Base-by-base conservation (phyloP, 2,888 invertebrate genomes). In the Microctonus aethiopoides region DNA sequence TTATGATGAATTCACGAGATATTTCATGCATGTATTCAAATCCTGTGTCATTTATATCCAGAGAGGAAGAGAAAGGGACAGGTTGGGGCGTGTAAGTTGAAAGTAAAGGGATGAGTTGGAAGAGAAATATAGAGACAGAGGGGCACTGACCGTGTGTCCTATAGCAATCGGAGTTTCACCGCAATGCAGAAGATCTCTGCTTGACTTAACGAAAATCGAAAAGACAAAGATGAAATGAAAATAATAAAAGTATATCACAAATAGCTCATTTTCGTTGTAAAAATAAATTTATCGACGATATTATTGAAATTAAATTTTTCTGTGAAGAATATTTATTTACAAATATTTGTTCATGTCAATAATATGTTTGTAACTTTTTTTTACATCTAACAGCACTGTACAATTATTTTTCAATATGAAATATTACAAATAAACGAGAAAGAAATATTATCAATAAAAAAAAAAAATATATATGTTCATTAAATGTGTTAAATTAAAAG, bases 121-220 rank as follows among this genome's bases (percentile, higher is more conserved):
- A 64, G 20, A 61, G 29, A 62, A 22, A 62, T 52, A 54, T 51
- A 36, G 24, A 54, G 36, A 32, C 22, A 57, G 41, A 29, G 68
- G 75, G 73, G 74, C 74, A 73, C 73, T 73, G 75, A 75, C 75
- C 75, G 73, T 74, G 72, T 69, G 70, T 75, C 71, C 75, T 73
- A 71, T 75, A 75, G 74, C 73, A 74, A 73, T 74, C 73, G 72
- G 73, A 73, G 73, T 73, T 67, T 72, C 72, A 75, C 74, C 73
- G 75, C 75, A 76, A 74, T 76, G 75, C 75, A 76, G 75, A 72
- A 74, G n/a, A 73, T 72, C 72, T 72, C 70, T 56, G 56, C 52
- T 72, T 72, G 66, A 68, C 68, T 72, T 65, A 72, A 32, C 20
- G 11, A 29, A 59, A 4, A 13, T 57, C 20, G 24, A 10, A 34